Conservation (phyloP, 1,140 invertebrate genomes). For the Telenomus remus region DNA sequence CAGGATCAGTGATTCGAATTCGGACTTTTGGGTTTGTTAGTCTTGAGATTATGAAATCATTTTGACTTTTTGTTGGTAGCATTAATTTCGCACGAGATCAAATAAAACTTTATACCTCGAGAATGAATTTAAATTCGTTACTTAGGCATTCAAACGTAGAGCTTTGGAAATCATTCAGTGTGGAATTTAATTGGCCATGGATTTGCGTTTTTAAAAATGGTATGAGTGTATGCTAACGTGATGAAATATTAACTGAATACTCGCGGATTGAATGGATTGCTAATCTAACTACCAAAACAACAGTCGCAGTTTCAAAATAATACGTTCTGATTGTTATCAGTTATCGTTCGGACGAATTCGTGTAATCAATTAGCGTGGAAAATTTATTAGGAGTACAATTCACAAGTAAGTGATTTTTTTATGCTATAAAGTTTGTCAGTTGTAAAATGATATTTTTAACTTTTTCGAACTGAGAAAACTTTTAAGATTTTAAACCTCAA, state of each 20-base stretch:
- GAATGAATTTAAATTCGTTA: conserved; percentile 7
- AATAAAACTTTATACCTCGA: conserved; percentile 6
- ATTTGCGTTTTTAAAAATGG: too few relatives aligned
- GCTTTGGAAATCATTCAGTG: too few relatives aligned
- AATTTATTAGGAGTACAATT: not conserved
- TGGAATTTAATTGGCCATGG: too few relatives aligned
- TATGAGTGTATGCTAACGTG: conserved; percentile 30
- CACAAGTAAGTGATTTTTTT: conserved; percentile 27
- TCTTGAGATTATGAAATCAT: conserved; percentile 21
- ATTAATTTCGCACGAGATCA: conserved; percentile 11
- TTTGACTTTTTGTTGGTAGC: conserved; percentile 8
- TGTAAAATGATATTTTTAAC: too few relatives aligned
- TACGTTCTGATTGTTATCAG: conserved; percentile 32
- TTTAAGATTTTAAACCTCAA: too few relatives aligned
- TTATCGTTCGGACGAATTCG: conserved; percentile 36
- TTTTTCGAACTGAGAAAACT: too few relatives aligned
- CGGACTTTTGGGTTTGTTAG: not conserved
- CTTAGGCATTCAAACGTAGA: too few relatives aligned
- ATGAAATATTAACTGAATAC: conserved; percentile 33
- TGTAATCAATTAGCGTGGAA: conserved; percentile 14
- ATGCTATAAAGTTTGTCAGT: not conserved
- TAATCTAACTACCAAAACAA: conserved; percentile 16
- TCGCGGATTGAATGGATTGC: conserved; percentile 25
- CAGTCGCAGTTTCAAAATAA: conserved; percentile 11
- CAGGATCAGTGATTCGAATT: not conserved